These are phyloP conservation scores for Trinorchestia longiramus DNA, from an alignment of 1,140 invertebrate genomes.

Conservation along the genomic window DNA sequence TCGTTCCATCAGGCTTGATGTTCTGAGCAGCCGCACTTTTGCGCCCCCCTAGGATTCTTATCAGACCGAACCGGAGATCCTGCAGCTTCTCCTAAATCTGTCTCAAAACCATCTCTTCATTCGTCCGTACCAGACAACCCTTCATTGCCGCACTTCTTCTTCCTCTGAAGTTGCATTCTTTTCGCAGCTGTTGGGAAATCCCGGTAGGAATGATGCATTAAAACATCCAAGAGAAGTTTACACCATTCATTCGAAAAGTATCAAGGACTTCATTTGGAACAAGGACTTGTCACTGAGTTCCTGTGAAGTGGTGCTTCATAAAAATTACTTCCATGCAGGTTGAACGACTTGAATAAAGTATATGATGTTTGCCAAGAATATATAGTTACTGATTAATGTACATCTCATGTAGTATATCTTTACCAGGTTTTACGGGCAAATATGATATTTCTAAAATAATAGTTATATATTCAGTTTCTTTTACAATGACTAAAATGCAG, in stretches of 20 bases:
- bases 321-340: neutral
- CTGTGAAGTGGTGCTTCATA: neutral
- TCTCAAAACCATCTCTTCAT: neutral
- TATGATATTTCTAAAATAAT: too few relatives aligned
- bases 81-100: slow-evolving; percentile 6
- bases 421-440: too few relatives aligned
- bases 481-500: too few relatives aligned
- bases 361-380: neutral
- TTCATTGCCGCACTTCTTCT: neutral
- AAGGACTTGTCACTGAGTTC: neutral
- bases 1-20: slow-evolving; percentile 43
- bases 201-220: neutral
- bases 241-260: neutral
- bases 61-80: neutral
- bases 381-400: neutral
- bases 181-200: neutral
- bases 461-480: too few relatives aligned
- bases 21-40: neutral
- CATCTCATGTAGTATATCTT: neutral
- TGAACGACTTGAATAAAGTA: neutral
- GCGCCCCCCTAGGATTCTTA: slow-evolving; percentile 41
- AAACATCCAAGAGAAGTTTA: neutral
- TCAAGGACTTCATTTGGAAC: too few relatives aligned
- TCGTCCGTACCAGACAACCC: neutral
- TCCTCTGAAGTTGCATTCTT: neutral